These are phyloP conservation scores for Asbolus verrucosus DNA, from an alignment of 1,140 invertebrate species.

Conservation along the genomic window DNA sequence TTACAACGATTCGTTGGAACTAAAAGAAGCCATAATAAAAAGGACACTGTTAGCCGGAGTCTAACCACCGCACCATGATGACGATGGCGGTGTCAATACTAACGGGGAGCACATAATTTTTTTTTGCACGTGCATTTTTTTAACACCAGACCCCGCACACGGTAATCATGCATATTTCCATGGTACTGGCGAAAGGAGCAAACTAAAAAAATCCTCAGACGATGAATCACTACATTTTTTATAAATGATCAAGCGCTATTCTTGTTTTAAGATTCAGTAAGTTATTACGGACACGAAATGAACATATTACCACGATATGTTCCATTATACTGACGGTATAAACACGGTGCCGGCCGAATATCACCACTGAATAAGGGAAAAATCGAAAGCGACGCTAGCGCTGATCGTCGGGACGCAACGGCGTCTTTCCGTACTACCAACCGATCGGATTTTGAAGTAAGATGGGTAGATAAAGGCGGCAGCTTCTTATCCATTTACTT, in stretches of 20 bases:
- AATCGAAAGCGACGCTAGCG: constrained; percentile 41
- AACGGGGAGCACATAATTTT: background rate
- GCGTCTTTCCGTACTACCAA: constrained; percentile 13
- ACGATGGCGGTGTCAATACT: background rate
- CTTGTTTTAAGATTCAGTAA: no score
- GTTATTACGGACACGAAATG: constrained; percentile 15
- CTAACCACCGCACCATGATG: constrained; percentile 28
- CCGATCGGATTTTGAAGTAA: constrained; percentile 45
- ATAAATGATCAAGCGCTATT: no score
- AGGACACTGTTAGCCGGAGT: constrained; percentile 30
- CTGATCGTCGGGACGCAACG: constrained; percentile 35
- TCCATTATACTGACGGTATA: constrained; percentile 31
- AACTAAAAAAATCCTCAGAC: background rate
- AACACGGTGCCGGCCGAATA: constrained; percentile 12
- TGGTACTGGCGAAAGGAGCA: background rate
- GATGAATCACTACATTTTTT: no score
- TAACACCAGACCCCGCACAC: constrained; percentile 5
- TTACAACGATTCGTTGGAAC: background rate
- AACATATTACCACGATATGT: constrained; percentile 8
- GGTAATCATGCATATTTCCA: constrained; percentile 5
- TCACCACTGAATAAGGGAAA: constrained; percentile 19
- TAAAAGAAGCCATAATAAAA: constrained; percentile 26
- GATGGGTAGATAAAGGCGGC: constrained; percentile 33
- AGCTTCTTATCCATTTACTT: constrained; percentile 2
- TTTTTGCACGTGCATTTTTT: constrained; percentile 8